phyloP scores from a whole-genome alignment of 1,140 invertebrate species.

The Anastrepha obliqua region DNA sequence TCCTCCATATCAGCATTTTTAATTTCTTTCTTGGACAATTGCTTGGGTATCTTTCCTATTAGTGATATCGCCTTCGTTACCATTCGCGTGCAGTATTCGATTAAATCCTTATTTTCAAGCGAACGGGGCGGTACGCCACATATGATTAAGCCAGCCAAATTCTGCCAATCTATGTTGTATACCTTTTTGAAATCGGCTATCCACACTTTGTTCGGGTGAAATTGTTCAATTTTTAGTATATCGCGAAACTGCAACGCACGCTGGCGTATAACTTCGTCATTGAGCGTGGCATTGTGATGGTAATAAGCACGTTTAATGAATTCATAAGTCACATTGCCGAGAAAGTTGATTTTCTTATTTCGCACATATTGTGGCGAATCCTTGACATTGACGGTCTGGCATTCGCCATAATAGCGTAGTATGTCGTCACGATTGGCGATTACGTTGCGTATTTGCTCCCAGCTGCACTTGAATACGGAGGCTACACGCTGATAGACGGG shows the following conservation, averaged over 20 bases:
- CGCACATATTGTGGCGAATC: slow-evolving; percentile 53
- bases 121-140: slow-evolving; percentile 49
- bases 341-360: slow-evolving; percentile 58
- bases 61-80: slow-evolving; percentile 30
- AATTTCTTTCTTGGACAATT: neutral
- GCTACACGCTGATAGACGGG: slow-evolving; percentile 57
- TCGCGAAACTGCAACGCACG: slow-evolving; percentile 56
- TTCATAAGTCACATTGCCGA: slow-evolving; percentile 58
- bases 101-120: slow-evolving; percentile 55
- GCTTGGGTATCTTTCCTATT: neutral
- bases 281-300: slow-evolving; percentile 31
- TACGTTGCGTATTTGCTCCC: slow-evolving; percentile 58
- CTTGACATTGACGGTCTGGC: slow-evolving; percentile 52
- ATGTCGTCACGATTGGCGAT: slow-evolving; percentile 57
- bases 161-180: slow-evolving; percentile 54
- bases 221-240: slow-evolving; percentile 56
- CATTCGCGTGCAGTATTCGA: slow-evolving; percentile 53
- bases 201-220: slow-evolving; percentile 58
- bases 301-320: slow-evolving; percentile 55
- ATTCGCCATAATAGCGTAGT: slow-evolving; percentile 55
- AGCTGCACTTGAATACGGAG: slow-evolving; percentile 56
- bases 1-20: slow-evolving; percentile 60
- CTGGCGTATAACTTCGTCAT: slow-evolving; percentile 54
- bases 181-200: slow-evolving; percentile 56
- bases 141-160: slow-evolving; percentile 54